Base-by-base conservation (phyloP, 1,140 invertebrate species). In the Homalodisca vitripennis region DNA sequence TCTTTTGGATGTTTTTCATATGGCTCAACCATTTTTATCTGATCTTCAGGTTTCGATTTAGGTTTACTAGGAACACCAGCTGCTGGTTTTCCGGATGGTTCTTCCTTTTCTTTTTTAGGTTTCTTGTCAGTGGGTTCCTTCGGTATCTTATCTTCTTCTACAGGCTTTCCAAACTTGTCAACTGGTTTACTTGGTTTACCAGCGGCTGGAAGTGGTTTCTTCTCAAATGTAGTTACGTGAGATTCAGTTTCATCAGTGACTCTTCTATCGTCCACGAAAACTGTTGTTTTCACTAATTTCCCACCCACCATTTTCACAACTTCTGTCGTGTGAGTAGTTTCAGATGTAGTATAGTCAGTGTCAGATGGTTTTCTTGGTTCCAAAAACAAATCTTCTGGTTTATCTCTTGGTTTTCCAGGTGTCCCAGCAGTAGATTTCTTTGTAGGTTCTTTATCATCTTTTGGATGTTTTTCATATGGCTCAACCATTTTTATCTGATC, bases 231-330 rank as follows among this genome's bases (percentile, higher is more conserved):
- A 14, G 14, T 64, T 34, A 6, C 22, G 3, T 57, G 48, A 48
- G 27, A 10, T 17, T 67, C 66, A 32, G 46, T 27, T 31, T 34
- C 26, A 41, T 67, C 65, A 6, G 6, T 67, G 17, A 13, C 32
- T 30, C 2, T 51, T 67, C 29, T 48, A 32, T 60, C 55, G 24
- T 60, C 55, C 6, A 60, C 55, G 6, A 60, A 10, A 26, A 67
- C 51, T 24, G 41, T 67, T 2, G 66, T 67, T 67, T 67, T 67
- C 29, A 67, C 48, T 32, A 73, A 34, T 67, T 73, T 73, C 47
- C 70, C 70, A 71, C 72, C 72, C 2, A 73, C 66, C 72, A 73
- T 73, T 17, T 53, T 69, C 14, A 71, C 70, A 20, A 70, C 53
- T 14, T 68, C 67, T 12, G 26, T 41, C 24, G 32, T 53, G 31